Percentiles rank a stretch among this genome's conserved stretches.
Conservation (phyloP, 2,888 invertebrate species). For the Eristalinus sepulchralis region DNA sequence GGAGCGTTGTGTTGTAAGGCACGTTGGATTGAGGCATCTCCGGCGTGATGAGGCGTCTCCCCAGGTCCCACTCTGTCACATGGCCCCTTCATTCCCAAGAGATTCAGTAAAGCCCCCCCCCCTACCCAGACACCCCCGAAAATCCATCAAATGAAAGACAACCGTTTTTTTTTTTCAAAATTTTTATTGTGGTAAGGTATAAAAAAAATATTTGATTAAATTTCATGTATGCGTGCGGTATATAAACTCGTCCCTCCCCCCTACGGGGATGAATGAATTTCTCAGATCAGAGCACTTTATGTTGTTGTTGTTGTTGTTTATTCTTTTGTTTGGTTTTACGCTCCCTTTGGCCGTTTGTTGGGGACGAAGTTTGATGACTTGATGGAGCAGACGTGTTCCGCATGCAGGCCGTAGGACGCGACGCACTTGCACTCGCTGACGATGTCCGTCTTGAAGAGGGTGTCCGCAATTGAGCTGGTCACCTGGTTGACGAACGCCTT, state of each 20-base stretch:
- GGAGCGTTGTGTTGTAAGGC: too few species aligned
- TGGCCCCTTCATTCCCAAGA: too few species aligned
- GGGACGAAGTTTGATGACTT: slow-evolving; percentile 77
- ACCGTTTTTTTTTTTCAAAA: background rate
- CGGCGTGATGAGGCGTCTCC: too few species aligned
- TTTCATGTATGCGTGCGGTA: slow-evolving; percentile 1
- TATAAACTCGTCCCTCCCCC: background rate
- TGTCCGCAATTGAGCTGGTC: slow-evolving; percentile 78
- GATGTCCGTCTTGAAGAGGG: slow-evolving; percentile 79
- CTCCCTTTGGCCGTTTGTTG: slow-evolving; percentile 76
- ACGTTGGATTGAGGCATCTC: too few species aligned
- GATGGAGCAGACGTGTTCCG: slow-evolving; percentile 77
- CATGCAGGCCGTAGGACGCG: slow-evolving; percentile 75
- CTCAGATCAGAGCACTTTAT: background rate
- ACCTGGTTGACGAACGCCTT: slow-evolving; percentile 76
- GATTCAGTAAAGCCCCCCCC: too few species aligned
- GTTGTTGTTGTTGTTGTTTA: too few species aligned
- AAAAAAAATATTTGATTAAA: slow-evolving; percentile 21
- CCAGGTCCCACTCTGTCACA: too few species aligned
- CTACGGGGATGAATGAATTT: background rate
- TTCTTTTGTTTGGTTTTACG: slow-evolving; percentile 12
- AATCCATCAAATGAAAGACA: too few species aligned
- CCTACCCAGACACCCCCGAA: too few species aligned
- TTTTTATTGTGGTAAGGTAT: slow-evolving; percentile 24
- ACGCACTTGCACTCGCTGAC: slow-evolving; percentile 77